Percentiles rank a stretch among this genome's conserved stretches.
phyloP scores from a whole-genome alignment of 2,888 invertebrate genomes.

The Hyalella azteca region DNA sequence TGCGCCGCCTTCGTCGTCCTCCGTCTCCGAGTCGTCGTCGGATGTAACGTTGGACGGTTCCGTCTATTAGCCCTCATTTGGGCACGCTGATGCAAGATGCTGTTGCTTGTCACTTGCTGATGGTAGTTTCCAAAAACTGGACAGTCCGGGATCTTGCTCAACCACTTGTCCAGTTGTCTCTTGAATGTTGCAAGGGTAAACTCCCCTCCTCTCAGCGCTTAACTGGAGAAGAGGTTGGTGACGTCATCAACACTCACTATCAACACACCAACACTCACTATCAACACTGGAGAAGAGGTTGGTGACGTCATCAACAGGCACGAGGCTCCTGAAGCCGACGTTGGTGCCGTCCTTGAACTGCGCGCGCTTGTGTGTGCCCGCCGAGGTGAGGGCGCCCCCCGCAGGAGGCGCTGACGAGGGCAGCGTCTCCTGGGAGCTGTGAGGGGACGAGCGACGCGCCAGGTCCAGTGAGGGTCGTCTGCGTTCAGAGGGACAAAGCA shows the following conservation, averaged over 20 bases:
- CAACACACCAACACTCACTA: constrained; percentile 71
- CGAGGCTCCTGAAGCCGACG: constrained; percentile 89
- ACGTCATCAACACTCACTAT: constrained; percentile 61
- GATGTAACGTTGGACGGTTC: too few relatives aligned
- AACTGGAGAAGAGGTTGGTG: constrained; percentile 91
- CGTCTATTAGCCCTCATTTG: too few relatives aligned
- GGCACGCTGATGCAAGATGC: too few relatives aligned
- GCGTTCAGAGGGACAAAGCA: not conserved
- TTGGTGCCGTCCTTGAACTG: constrained; percentile 66
- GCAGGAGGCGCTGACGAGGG: constrained; percentile 19
- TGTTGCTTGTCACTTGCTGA: too few relatives aligned
- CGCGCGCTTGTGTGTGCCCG: constrained; percentile 45
- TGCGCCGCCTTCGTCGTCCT: too few relatives aligned
- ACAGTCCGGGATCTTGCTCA: too few relatives aligned
- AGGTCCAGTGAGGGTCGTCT: constrained; percentile 56
- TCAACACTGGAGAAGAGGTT: constrained; percentile 93
- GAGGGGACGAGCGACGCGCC: constrained; percentile 39
- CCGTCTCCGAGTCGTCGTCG: too few relatives aligned
- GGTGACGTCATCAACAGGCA: constrained; percentile 92
- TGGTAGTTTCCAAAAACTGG: too few relatives aligned
- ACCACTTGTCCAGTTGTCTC: too few relatives aligned
- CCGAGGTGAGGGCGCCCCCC: constrained; percentile 22
- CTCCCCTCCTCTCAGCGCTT: too few relatives aligned
- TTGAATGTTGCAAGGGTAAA: too few relatives aligned
- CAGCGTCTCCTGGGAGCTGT: constrained; percentile 44